Evolutionary conservation across 2,797 vertebrate genomes (phyloP), one percentile per base, ranked within the genome.

Genomic region (Tokudaia tokunoshimensis): DNA sequence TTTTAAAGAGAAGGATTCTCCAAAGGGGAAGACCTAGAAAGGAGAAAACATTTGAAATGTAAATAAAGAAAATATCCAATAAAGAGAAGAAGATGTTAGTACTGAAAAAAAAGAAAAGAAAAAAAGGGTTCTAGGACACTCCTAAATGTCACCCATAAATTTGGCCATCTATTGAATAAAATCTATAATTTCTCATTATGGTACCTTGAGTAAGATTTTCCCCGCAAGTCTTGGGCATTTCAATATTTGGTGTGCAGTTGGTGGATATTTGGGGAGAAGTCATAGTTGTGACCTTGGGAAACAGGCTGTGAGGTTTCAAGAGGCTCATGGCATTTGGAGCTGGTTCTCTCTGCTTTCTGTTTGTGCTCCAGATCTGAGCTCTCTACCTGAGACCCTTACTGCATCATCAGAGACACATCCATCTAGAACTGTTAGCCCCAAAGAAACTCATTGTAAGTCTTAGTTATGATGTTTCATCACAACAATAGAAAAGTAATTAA

Each of bases 1-100:
- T 86, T 95, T 97, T 41, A 76, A 92, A 76, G 63, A 92, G 92
- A 78, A 44, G 61, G 78, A 91, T 59, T 86, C 19, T 31, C 59
- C 8, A 22, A 61, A 61, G 22, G 59, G 59, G 59, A 61, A 61
- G 59, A 26, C 9, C 59, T 61, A 9, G 59, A 61, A 61, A 61
- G 59, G 59, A 22, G 59, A 26, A 61, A 61, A 26, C 59, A 26
- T 61, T 61, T 26, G 8, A 26, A 61, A 61, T 61, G 59, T 61
- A 61, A 57, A 26, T 61, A 61, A 61, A 61, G 59, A 26, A 61
- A 61, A 61, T 61, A 26, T 61, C 24, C 59, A 61, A 26, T 26
- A 61, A 61, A 61, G 24, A 61, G 22, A 61, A 61, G 26, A 61
- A 61, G 9, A 61, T 59, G 22, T 61, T 61, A 26, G 22, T 26